phyloP scores from a whole-genome alignment of 2,113 vertebrate genomes.

The Dunckerocampus dactyliophorus region DNA sequence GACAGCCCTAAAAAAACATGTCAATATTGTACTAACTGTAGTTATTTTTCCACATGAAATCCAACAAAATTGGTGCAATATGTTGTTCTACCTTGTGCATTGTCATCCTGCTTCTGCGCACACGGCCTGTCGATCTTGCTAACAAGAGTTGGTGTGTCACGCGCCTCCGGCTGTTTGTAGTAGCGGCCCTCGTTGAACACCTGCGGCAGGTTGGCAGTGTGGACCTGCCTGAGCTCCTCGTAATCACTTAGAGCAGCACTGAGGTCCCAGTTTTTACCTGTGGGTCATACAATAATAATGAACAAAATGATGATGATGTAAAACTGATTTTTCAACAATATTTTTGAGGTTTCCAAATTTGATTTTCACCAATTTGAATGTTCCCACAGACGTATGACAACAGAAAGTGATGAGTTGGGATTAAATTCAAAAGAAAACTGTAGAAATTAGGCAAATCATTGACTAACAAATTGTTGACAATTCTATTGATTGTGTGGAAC shows the following conservation, averaged over 20 bases:
- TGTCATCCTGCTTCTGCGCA: conserved; percentile 88
- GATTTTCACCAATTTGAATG: neutral
- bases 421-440: conserved; percentile 7
- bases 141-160: conserved; percentile 78
- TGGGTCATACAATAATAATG: conserved; percentile 10
- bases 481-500: too few relatives aligned
- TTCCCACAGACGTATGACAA: conserved; percentile 6
- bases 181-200: conserved; percentile 91
- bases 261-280: conserved; percentile 99
- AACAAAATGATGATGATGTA: neutral
- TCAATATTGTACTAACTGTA: too few relatives aligned
- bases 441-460: too few relatives aligned
- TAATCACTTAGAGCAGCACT: conserved; percentile 92
- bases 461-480: too few relatives aligned
- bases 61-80: neutral
- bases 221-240: conserved; percentile 94
- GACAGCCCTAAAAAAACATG: too few relatives aligned
- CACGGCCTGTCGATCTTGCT: conserved; percentile 68
- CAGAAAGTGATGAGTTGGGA: neutral
- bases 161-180: conserved; percentile 73
- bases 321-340: neutral
- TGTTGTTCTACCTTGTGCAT: conserved; percentile 54
- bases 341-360: neutral
- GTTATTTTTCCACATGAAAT: too few relatives aligned
- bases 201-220: conserved; percentile 89